A percentile compares a stretch with the other conserved stretches of the same genome.
These are phyloP conservation scores for Brenthis daphne DNA, from an alignment of 2,888 invertebrate genomes.

Conservation along the genomic window DNA sequence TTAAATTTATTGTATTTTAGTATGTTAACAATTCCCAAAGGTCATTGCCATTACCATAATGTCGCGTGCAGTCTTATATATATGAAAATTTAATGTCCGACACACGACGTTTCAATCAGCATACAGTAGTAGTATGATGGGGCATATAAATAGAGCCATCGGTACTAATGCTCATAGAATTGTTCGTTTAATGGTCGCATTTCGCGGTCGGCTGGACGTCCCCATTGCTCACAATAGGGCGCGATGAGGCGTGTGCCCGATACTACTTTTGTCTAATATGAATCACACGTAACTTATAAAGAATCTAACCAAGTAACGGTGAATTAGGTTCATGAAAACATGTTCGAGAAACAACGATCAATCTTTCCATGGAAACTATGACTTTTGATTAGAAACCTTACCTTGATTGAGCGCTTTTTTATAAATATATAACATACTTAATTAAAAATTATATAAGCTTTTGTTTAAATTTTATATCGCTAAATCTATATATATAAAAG, in stretches of 20 bases:
- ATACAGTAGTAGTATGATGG: conserved; percentile 15
- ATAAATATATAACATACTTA: neutral
- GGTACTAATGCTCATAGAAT: conserved; percentile 42
- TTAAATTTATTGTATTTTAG: conserved; percentile 8
- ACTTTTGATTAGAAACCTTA: neutral
- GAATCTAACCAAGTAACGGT: conserved; percentile 28
- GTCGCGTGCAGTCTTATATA: conserved; percentile 1
- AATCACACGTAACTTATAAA: conserved; percentile 24
- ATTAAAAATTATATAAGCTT: no score
- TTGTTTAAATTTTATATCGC: neutral
- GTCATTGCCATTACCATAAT: conserved; percentile 14
- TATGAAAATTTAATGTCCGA: conserved; percentile 27
- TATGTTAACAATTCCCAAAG: neutral
- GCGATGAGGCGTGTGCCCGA: conserved; percentile 52
- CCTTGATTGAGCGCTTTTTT: neutral
- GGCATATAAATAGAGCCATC: conserved; percentile 59
- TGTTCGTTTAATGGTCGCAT: conserved; percentile 49
- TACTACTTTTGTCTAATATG: conserved; percentile 37
- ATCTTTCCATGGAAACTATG: conserved; percentile 2
- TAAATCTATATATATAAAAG: no score
- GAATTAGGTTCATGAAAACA: conserved; percentile 25
- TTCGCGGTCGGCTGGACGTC: conserved; percentile 59
- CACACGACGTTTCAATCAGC: conserved; percentile 29
- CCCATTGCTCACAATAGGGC: conserved; percentile 53
- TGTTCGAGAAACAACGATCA: conserved; percentile 1